Conservation (phyloP, 2,888 invertebrate genomes). For the Apocheima hispidaria region DNA sequence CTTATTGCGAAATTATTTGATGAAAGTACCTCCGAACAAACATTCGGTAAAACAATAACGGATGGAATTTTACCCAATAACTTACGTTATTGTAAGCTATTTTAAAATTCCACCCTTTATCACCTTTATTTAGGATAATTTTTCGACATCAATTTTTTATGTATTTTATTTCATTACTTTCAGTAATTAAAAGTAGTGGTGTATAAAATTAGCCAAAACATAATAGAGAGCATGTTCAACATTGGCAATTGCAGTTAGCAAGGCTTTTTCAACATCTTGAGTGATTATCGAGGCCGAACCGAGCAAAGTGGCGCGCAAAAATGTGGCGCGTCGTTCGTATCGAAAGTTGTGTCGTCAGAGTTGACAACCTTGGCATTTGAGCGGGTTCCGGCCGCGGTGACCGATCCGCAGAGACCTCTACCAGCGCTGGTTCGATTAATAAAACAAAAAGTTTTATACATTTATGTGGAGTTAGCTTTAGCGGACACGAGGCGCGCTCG, state of each 20-base stretch:
- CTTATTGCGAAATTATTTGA: too few species aligned
- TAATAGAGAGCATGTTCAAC: too few species aligned
- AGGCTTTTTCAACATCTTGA: conserved; percentile 21
- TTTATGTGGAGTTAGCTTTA: conserved; percentile 19
- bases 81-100: too few species aligned
- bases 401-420: conserved; percentile 69
- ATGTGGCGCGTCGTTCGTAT: conserved; percentile 75
- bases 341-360: conserved; percentile 85
- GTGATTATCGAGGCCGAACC: conserved; percentile 39
- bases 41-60: too few species aligned
- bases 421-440: conserved; percentile 50
- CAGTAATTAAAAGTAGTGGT: too few species aligned
- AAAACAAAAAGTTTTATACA: conserved; percentile 30
- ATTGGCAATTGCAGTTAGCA: background rate
- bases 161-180: too few species aligned
- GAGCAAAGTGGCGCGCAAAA: conserved; percentile 77
- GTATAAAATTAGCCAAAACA: too few species aligned
- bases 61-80: too few species aligned
- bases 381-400: conserved; percentile 79
- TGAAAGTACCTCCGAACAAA: too few species aligned
- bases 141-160: too few species aligned
- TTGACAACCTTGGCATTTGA: conserved; percentile 86
- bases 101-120: too few species aligned
- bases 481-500: conserved; percentile 5
- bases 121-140: too few species aligned